A percentile compares a stretch with the other conserved stretches of the same genome.
Conservation (phyloP, 2,113 vertebrate genomes). For the Anarhynchus alexandrinus region DNA sequence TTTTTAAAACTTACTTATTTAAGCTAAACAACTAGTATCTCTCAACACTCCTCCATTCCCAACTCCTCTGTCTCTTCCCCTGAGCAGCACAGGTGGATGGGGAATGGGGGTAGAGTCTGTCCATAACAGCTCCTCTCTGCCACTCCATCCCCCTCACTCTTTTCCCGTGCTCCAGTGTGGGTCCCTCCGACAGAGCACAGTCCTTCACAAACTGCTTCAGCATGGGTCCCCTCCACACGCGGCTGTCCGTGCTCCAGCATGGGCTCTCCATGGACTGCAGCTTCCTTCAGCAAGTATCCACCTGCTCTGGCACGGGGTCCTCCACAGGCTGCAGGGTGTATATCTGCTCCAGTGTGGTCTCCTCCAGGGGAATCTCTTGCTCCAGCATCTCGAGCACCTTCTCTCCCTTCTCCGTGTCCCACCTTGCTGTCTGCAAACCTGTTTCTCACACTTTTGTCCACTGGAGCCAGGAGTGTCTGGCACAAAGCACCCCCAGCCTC, state of each 20-base stretch:
- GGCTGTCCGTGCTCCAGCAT: background rate
- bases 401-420: background rate
- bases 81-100: accelerated
- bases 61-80: too few species aligned
- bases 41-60: background rate
- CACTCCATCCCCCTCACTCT: background rate
- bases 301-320: background rate
- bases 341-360: background rate
- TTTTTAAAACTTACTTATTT: background rate
- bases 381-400: background rate
- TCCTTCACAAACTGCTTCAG: background rate
- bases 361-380: background rate
- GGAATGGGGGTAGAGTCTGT: background rate
- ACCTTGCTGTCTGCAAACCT: background rate
- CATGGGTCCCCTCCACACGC: background rate
- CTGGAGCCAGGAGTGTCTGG: background rate
- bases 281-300: background rate
- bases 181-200: background rate
- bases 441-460: background rate
- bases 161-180: too few species aligned
- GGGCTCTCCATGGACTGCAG: background rate
- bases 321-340: background rate
- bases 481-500: background rate
- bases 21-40: background rate
- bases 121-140: background rate